Base-by-base conservation (phyloP, 2,113 vertebrate genomes). In the Chamaea fasciata region DNA sequence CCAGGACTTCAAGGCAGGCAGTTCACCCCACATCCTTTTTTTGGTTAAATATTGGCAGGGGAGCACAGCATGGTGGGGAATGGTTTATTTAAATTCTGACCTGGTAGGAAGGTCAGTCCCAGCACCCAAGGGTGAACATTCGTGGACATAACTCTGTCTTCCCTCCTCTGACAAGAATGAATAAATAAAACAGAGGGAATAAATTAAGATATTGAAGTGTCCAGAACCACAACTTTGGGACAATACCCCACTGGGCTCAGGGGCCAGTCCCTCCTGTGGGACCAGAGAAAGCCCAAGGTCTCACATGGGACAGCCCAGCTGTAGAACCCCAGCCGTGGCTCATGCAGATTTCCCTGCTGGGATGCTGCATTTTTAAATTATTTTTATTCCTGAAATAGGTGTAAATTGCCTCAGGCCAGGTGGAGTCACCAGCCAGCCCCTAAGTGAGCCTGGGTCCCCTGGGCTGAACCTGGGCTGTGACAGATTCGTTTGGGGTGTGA, bases 81-180 rank as follows among this genome's bases (percentile, higher is more conserved):
- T 10, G 20, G 11, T 15, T 67, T 56, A 27, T 86, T 84, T 57
- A 57, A 81, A 60, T 56, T 10, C 52, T 56, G 22, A 70, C 7
- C 44, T 17, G 13, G 16, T 16, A 35, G 59, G 55, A 83, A 87
- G 67, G 77, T 52, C 55, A 47, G 41, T 31, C 27, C 39, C 39
- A 63, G 63, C 28, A 62, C 41, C n/a, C 8, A 22, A 19, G 19
- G 47, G 31, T 88, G 42, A 88, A 31, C 37, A 23, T 69, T 62
- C 0, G 0, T 13, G 33, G 59, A 6, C 3, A 9, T 35, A 30
- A 47, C 4, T 69, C 33, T 60, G 37, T 8, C 18, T 26, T n/a
- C 31, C 57, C 56, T 44, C 35, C n/a, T 53, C 19, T 11, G 11
- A 35, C 20, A 92, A 55, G 35, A 63, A 62, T 11, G 56, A 55